Evolutionary conservation across 53 echinoderm and acorn worm species (phyloP).

Genomic region (Zoroaster sp.): DNA sequence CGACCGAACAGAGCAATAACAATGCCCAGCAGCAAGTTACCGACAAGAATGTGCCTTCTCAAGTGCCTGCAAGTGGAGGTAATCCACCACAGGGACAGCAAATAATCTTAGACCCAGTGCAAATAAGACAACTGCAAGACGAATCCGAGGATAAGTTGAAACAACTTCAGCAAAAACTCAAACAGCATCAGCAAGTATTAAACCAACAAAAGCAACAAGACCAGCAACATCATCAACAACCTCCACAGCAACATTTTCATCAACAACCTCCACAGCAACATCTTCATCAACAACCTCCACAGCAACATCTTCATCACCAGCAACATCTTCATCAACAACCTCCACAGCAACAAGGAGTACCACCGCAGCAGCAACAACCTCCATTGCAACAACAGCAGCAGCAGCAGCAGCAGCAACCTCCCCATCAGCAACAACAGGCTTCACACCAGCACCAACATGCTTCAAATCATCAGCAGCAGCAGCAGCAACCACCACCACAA

Average conservation of each 20-base stretch:
- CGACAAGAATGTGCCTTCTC: neutral
- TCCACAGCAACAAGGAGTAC: neutral
- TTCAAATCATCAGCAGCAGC: neutral
- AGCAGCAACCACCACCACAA: neutral
- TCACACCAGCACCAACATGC: neutral
- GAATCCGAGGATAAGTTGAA: neutral
- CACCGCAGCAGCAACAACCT: slow-evolving; percentile 15
- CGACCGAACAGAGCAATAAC: neutral
- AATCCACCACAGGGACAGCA: neutral
- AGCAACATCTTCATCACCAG: neutral
- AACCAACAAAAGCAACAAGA: neutral
- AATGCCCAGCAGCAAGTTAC: neutral
- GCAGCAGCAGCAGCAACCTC: neutral
- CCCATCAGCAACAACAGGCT: neutral
- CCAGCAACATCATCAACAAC: neutral
- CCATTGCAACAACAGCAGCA: neutral
- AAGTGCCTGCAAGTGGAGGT: neutral
- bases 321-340: neutral
- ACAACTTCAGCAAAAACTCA: neutral
- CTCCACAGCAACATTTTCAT: neutral
- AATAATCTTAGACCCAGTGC: neutral
- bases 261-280: neutral
- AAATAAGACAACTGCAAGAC: slow-evolving; percentile 3
- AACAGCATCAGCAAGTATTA: slow-evolving; percentile 12
- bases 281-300: neutral